Conservation (phyloP, 2,797 vertebrate genomes). For the Pantherophis vulpinus region DNA sequence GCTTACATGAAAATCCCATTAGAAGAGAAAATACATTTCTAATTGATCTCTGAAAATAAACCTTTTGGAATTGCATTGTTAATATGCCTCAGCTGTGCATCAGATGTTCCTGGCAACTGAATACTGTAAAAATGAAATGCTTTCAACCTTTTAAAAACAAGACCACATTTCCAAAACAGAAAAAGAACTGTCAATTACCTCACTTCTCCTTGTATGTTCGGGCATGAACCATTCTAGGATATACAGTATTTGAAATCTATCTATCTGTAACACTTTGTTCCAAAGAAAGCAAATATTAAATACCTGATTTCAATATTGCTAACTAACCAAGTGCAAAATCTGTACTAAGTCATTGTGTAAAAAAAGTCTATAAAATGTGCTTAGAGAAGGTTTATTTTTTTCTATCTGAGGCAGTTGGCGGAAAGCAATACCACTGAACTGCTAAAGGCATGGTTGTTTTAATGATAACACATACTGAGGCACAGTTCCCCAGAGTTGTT, state of each 20-base stretch:
- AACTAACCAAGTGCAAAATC: conserved; percentile 32
- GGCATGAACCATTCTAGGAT: conserved; percentile 34
- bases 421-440: conserved; percentile 29
- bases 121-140: conserved; percentile 75
- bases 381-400: conserved; percentile 23
- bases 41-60: conserved; percentile 64
- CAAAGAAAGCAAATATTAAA: conserved; percentile 54
- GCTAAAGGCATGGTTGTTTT: conserved; percentile 40
- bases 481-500: conserved; percentile 2
- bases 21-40: conserved; percentile 46
- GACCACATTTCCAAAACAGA: conserved; percentile 49
- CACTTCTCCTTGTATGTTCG: conserved; percentile 36
- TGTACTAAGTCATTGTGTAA: conserved; percentile 24
- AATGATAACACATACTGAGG: conserved; percentile 19
- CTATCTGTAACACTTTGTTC: conserved; percentile 34
- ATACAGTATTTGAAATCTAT: conserved; percentile 40
- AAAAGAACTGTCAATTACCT: conserved; percentile 38
- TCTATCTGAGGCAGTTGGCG: conserved; percentile 37
- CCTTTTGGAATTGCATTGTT: conserved; percentile 70
- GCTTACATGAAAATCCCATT: conserved; percentile 61
- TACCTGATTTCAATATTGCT: conserved; percentile 29
- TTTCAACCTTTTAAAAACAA: conserved; percentile 56
- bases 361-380: conserved; percentile 37
- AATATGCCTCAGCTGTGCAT: conserved; percentile 80
- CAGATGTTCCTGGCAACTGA: conserved; percentile 75